Evolutionary conservation across 2,888 invertebrate species (phyloP).

Genomic region (Disparrhopalites patrizii): DNA sequence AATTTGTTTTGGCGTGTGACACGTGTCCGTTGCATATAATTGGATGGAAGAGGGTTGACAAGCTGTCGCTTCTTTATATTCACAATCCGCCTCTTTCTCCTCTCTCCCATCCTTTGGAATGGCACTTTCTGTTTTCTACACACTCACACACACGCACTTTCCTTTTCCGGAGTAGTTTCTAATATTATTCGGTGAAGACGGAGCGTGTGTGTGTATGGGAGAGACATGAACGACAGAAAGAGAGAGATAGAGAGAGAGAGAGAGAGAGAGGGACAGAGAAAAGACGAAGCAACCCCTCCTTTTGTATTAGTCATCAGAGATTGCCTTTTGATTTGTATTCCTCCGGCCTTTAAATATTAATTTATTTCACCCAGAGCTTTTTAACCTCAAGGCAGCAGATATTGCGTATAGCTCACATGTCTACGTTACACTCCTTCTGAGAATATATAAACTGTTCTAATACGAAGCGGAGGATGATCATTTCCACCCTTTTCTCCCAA

Average conservation of each 20-base stretch:
- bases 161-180: neutral
- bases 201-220: neutral
- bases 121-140: neutral
- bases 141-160: neutral
- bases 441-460: too few relatives aligned
- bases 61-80: neutral
- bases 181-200: neutral
- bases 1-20: constrained; percentile 9
- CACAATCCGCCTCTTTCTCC: neutral
- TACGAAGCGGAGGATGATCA: too few relatives aligned
- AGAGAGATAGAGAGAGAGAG: neutral
- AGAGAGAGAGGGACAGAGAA: neutral
- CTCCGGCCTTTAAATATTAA: constrained; percentile 4
- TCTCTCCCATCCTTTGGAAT: neutral
- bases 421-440: too few relatives aligned
- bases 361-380: too few relatives aligned
- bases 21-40: constrained; percentile 15
- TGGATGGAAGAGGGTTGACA: constrained; percentile 15
- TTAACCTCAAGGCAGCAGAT: too few relatives aligned
- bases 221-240: neutral
- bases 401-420: too few relatives aligned
- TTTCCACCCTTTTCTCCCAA: too few relatives aligned
- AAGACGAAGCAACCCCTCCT: too few relatives aligned
- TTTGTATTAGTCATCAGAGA: neutral
- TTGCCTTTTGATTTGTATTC: constrained; percentile 3